Evolutionary conservation across 2,797 vertebrate species (phyloP), one percentile per base, ranked within the genome.

Genomic region (Percopsis omiscomaycus): DNA sequence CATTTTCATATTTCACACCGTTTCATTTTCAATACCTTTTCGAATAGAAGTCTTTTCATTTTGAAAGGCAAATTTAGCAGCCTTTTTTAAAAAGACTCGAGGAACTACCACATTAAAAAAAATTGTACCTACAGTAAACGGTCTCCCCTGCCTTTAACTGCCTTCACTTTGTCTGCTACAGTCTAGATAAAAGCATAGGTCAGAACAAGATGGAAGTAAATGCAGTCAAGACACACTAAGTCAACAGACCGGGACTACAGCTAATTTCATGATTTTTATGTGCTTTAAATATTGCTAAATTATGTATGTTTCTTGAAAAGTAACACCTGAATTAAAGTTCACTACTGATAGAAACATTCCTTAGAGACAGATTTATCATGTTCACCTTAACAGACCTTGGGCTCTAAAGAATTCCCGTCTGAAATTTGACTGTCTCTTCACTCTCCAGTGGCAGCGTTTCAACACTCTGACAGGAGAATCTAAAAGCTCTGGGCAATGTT

Each of bases 281-380:
- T 56, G 28, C 54, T 12, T 48, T 52, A 46, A 59, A 5, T n/a
- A 30, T 16, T 48, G 55, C 47, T 47, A 61, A 69, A 69, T 28
- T 47, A 60, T 11, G 47, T 46, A 55, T 51, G 63, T 27, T 55
- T 77, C 59, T 75, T 73, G 64, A 78, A 84, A 80, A 81, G 75
- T 66, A 79, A 70, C 56, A 73, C 59, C 56, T 73, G 68, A 84
- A 88, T 84, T 83, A 80, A 83, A 82, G 77, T 65, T 75, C 60
- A 46, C 48, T 29, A 50, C 54, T 73, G 72, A 81, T 75, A 80
- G 81, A 58, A 22, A 75, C 81, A 91, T 91, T 90, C 84, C 84
- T 74, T 16, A 2, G 1, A 76, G 83, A 74, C 75, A 88, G 86
- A 89, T 92, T 90, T 91, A 90, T 86, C 51, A 58, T 68, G 57